phyloP scores from a whole-genome alignment of 2,113 vertebrate species.

The Peromyscus leucopus region DNA sequence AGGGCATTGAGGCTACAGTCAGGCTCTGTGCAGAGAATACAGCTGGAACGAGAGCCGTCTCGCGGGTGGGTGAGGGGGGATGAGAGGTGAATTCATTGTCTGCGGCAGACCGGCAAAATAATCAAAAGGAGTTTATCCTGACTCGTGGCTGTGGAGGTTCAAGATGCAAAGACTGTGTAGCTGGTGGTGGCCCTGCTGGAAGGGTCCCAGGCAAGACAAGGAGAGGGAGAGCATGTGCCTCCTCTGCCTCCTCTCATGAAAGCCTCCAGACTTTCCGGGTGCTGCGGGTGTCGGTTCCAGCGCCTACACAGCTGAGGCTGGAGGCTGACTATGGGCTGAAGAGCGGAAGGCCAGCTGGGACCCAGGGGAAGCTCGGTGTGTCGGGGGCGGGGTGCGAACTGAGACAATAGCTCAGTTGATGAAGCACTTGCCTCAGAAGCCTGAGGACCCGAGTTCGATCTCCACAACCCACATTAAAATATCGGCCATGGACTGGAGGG shows the following conservation, averaged over 20 bases:
- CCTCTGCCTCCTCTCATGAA: neutral
- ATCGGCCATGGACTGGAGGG: neutral
- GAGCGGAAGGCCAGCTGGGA: neutral
- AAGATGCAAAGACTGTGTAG: too few relatives aligned
- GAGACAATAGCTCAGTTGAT: neutral
- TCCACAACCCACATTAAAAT: neutral
- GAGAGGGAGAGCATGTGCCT: neutral
- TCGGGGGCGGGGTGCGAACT: neutral
- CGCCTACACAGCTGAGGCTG: neutral
- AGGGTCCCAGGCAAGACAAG: too few relatives aligned
- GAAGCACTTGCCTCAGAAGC: neutral
- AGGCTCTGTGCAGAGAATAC: too few relatives aligned
- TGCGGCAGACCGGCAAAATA: too few relatives aligned
- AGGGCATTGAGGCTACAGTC: neutral
- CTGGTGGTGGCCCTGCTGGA: neutral
- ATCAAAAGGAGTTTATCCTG: too few relatives aligned
- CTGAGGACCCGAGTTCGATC: neutral
- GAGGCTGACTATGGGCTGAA: neutral
- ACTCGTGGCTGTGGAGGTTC: neutral
- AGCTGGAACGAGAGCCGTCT: fast-evolving
- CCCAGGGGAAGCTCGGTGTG: neutral
- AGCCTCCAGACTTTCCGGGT: neutral
- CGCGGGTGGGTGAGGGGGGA: too few relatives aligned
- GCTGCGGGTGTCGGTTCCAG: too few relatives aligned
- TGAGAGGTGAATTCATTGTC: neutral